phyloP scores from a whole-genome alignment of 1,140 invertebrate species.

The Drosophila takahashii region DNA sequence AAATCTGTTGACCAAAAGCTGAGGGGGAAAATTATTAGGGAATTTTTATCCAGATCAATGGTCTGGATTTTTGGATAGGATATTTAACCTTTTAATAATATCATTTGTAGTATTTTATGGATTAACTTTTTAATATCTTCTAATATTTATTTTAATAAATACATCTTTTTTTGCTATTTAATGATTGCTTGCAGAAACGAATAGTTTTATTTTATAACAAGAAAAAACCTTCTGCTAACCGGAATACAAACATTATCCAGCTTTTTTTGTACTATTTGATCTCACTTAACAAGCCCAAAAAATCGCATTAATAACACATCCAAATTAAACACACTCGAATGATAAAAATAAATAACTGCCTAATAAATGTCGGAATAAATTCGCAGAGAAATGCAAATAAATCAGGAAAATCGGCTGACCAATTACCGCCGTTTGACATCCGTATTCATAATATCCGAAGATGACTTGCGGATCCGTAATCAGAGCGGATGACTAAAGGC shows the following conservation, averaged over 20 bases:
- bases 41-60: neutral
- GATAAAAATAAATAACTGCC: conserved; percentile 28
- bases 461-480: conserved; percentile 36
- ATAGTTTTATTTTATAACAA: too few species aligned
- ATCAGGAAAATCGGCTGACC: conserved; percentile 14
- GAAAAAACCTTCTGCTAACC: neutral
- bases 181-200: too few species aligned
- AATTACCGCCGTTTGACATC: conserved; percentile 30
- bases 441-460: conserved; percentile 29
- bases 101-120: too few species aligned
- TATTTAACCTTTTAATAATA: too few species aligned
- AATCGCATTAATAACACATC: neutral
- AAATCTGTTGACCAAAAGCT: conserved; percentile 2
- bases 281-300: neutral
- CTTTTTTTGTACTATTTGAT: neutral
- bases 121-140: too few species aligned
- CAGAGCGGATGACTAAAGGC: conserved; percentile 24
- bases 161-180: too few species aligned
- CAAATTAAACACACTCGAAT: conserved; percentile 2
- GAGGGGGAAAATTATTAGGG: neutral
- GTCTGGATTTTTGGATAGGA: neutral
- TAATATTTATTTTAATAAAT: too few species aligned
- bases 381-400: conserved; percentile 10
- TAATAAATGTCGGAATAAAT: conserved; percentile 30
- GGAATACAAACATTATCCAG: conserved; percentile 2